phyloP scores from a whole-genome alignment of 2,888 invertebrate genomes.

The Drosophila helvetica region DNA sequence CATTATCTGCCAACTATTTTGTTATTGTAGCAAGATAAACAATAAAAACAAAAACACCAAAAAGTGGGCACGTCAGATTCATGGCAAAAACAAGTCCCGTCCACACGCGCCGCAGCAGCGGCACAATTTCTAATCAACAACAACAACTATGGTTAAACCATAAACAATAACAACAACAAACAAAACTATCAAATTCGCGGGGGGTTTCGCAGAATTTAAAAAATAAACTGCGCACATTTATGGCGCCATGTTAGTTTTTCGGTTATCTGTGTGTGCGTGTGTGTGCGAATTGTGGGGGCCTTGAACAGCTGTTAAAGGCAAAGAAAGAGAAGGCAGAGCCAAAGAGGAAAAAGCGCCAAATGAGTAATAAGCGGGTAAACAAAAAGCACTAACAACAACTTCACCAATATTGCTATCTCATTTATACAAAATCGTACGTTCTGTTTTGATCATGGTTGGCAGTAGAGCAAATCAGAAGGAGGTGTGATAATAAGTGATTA shows the following conservation, averaged over 20 bases:
- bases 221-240: conserved; percentile 62
- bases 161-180: conserved; percentile 40
- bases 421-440: conserved; percentile 82
- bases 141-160: conserved; percentile 42
- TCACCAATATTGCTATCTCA: conserved; percentile 65
- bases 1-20: conserved; percentile 61
- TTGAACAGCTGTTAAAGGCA: conserved; percentile 64
- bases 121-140: conserved; percentile 17
- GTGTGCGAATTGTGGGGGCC: conserved; percentile 44
- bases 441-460: conserved; percentile 69
- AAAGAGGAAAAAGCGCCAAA: conserved; percentile 22
- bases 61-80: conserved; percentile 69
- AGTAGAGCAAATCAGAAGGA: conserved; percentile 17
- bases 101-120: conserved; percentile 49
- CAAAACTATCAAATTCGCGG: conserved; percentile 43
- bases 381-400: conserved; percentile 36
- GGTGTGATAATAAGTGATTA: not conserved
- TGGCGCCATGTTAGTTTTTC: conserved; percentile 31
- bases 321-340: conserved; percentile 22
- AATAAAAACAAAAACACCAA: conserved; percentile 46
- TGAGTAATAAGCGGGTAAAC: not conserved
- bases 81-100: conserved; percentile 15
- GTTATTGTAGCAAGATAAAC: conserved; percentile 57
- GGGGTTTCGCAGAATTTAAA: conserved; percentile 28
- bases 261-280: not conserved